These are phyloP conservation scores for Bombyx huttoni DNA, from an alignment of 2,888 invertebrate species.

Conservation along the genomic window DNA sequence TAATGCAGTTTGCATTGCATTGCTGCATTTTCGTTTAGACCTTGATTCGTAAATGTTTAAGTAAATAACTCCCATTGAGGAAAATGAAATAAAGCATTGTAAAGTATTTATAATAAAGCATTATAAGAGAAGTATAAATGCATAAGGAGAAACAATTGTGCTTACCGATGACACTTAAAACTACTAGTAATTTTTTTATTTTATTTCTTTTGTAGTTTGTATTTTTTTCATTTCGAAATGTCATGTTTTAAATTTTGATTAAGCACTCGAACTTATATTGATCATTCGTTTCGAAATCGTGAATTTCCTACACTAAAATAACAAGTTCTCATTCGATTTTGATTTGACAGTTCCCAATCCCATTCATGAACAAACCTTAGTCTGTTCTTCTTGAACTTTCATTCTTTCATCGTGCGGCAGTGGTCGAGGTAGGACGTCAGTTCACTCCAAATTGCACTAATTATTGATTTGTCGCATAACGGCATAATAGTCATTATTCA, in stretches of 20 bases:
- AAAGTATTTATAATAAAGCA: not conserved
- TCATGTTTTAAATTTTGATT: too few relatives aligned
- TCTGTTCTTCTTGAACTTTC: constrained; percentile 9
- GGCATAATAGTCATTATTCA: too few relatives aligned
- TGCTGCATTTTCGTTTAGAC: too few relatives aligned
- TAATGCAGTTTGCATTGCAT: too few relatives aligned
- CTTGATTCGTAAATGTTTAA: constrained; percentile 6
- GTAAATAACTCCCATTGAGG: not conserved
- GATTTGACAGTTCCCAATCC: too few relatives aligned
- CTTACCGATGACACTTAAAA: not conserved
- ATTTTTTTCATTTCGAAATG: too few relatives aligned
- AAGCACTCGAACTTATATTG: not conserved
- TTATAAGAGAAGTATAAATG: too few relatives aligned
- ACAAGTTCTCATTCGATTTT: too few relatives aligned
- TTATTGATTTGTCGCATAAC: not conserved
- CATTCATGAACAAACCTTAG: too few relatives aligned
- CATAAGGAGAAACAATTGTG: too few relatives aligned
- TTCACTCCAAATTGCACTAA: not conserved
- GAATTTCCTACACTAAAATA: too few relatives aligned
- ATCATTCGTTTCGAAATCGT: constrained; percentile 7
- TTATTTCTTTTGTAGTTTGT: too few relatives aligned
- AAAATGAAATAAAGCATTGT: not conserved
- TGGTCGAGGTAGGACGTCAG: constrained; percentile 57
- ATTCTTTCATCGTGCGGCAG: constrained; percentile 45
- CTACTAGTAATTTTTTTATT: not conserved